These are phyloP conservation scores for Noctua janthina DNA, from an alignment of 2,888 invertebrate species.

Conservation along the genomic window DNA sequence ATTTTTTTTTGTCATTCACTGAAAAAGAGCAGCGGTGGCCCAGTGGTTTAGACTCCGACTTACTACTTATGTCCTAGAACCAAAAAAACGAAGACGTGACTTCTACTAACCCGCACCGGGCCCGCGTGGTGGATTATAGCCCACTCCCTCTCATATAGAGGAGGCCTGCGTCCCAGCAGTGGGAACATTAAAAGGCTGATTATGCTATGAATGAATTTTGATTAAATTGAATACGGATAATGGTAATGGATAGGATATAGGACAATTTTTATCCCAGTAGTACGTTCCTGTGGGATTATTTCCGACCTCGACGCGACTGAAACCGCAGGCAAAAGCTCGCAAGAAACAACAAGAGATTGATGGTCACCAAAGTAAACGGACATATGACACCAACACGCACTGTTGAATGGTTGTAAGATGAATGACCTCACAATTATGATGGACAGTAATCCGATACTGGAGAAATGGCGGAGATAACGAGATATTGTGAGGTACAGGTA, in stretches of 20 bases:
- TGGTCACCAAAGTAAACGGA: conserved; percentile 36
- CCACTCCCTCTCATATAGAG: too few species aligned
- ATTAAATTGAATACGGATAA: neutral
- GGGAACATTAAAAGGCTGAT: too few species aligned
- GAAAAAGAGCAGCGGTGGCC: too few species aligned
- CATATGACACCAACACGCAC: conserved; percentile 46
- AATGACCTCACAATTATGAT: conserved; percentile 62
- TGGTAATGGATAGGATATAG: neutral
- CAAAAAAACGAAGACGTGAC: too few species aligned
- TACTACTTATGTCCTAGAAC: too few species aligned
- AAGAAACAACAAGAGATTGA: conserved; percentile 27
- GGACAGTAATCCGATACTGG: conserved; percentile 63
- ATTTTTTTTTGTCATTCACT: neutral
- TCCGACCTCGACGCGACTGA: neutral
- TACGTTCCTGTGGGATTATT: neutral
- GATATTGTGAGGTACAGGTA: conserved; percentile 18
- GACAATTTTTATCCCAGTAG: neutral
- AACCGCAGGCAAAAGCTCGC: neutral
- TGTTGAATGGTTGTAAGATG: conserved; percentile 63
- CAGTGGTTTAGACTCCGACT: too few species aligned
- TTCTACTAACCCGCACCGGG: too few species aligned
- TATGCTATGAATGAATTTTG: neutral
- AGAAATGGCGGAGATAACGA: conserved; percentile 42
- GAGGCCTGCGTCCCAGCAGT: too few species aligned
- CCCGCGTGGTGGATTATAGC: too few species aligned